Percentiles rank a stretch among this genome's conserved stretches.
These are phyloP conservation scores for Philereme transversata DNA, from an alignment of 2,888 invertebrate genomes.

Conservation along the genomic window DNA sequence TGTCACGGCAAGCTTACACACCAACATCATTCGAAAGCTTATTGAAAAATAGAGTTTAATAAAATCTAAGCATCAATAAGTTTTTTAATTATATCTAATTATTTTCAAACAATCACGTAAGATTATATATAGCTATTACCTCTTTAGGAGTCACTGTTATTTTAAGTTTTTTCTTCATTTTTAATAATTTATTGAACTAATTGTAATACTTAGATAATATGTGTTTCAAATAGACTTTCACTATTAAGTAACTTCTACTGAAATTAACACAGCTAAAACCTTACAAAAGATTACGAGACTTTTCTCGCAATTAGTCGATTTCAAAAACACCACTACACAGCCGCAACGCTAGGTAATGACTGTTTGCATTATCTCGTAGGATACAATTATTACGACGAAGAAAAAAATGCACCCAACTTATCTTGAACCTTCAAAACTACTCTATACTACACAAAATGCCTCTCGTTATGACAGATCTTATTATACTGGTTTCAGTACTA, in stretches of 20 bases:
- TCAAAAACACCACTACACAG: conserved; percentile 23
- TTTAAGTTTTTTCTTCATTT: conserved; percentile 48
- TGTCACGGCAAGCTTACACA: no score
- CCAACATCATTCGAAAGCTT: no score
- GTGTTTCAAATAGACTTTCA: no score
- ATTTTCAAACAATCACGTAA: no score
- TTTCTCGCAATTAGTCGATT: conserved; percentile 8
- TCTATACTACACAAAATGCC: not conserved
- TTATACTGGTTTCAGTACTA: conserved; percentile 36
- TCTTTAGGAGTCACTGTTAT: conserved; percentile 45
- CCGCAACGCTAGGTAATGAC: conserved; percentile 22
- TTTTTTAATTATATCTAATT: no score
- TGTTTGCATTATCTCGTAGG: conserved; percentile 32
- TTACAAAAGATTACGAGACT: conserved; percentile 1
- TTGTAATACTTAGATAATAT: no score
- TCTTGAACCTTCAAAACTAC: conserved; percentile 33
- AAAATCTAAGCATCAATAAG: no score
- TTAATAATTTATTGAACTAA: not conserved
- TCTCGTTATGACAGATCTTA: conserved; percentile 27
- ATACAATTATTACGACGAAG: conserved; percentile 42
- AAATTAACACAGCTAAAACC: conserved; percentile 11
- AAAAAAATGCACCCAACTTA: conserved; percentile 41
- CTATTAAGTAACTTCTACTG: not conserved
- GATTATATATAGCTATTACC: conserved; percentile 28
- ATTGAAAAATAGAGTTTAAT: no score